Conservation (phyloP, 1,140 invertebrate genomes). For the Drosophila hydei region DNA sequence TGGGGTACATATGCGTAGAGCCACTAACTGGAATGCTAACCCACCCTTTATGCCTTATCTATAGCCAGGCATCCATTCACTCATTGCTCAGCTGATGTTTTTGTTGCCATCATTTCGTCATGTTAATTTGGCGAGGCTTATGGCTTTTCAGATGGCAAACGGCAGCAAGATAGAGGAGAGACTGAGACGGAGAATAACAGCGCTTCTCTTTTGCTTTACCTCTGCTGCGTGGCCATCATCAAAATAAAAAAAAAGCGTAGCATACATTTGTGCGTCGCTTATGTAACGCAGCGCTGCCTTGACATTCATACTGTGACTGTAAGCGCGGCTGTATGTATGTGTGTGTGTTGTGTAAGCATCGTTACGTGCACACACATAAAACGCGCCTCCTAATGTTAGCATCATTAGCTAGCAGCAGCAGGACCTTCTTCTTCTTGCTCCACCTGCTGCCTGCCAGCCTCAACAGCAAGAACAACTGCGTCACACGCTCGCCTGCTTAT, state of each 20-base stretch:
- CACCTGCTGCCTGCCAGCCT: conserved; percentile 10
- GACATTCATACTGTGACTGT: conserved; percentile 57
- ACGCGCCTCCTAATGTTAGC: conserved; percentile 47
- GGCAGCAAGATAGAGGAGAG: conserved; percentile 25
- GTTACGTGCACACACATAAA: conserved; percentile 57
- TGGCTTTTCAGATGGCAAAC: conserved; percentile 64
- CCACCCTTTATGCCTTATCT: conserved; percentile 5
- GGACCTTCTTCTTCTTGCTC: conserved; percentile 3
- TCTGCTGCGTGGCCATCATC: conserved; percentile 56
- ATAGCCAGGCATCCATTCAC: conserved; percentile 17
- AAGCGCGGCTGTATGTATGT: conserved; percentile 20
- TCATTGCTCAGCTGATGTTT: conserved; percentile 32
- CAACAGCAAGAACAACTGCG: not conserved
- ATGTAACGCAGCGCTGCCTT: conserved; percentile 76
- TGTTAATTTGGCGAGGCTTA: conserved; percentile 77
- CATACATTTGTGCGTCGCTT: conserved; percentile 79
- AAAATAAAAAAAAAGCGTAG: conserved; percentile 61
- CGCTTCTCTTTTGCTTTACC: not conserved
- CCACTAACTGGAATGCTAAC: conserved; percentile 7
- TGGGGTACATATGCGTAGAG: not conserved
- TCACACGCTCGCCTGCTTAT: conserved; percentile 6
- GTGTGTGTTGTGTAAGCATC: conserved; percentile 50
- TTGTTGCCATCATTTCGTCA: conserved; percentile 78
- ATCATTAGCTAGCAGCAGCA: conserved; percentile 44
- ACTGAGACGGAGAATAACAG: conserved; percentile 14